phyloP scores from a whole-genome alignment of 1,140 invertebrate species.

The Drosophila simulans region DNA sequence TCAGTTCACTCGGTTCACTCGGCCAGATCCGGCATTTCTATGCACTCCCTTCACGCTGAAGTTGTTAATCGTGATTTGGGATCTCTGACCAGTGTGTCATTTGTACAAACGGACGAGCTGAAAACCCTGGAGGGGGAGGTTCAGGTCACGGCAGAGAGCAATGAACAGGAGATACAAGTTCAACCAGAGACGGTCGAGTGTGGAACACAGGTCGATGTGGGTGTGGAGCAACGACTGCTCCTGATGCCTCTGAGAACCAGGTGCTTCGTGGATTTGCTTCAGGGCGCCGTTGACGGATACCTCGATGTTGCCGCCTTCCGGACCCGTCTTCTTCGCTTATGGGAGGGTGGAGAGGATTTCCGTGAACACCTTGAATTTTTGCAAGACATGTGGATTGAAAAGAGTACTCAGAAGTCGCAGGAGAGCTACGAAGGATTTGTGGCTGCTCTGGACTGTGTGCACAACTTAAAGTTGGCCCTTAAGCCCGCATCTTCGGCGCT shows the following conservation, averaged over 20 bases:
- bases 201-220: slow-evolving; percentile 51
- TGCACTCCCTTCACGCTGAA: slow-evolving; percentile 24
- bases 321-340: slow-evolving; percentile 45
- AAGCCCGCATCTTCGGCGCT: slow-evolving; percentile 52
- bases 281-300: slow-evolving; percentile 9
- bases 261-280: slow-evolving; percentile 45
- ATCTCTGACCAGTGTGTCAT: slow-evolving; percentile 2
- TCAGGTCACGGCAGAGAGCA: slow-evolving; percentile 11
- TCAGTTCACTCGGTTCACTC: slow-evolving; percentile 43
- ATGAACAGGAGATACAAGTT: slow-evolving; percentile 33
- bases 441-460: slow-evolving; percentile 56
- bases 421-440: slow-evolving; percentile 71
- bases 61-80: slow-evolving; percentile 22
- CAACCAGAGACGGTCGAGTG: slow-evolving; percentile 29
- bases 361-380: slow-evolving; percentile 60
- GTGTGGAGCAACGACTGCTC: slow-evolving; percentile 54
- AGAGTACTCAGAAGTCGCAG: not conserved
- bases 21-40: slow-evolving; percentile 1
- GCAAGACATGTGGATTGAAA: slow-evolving; percentile 56
- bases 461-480: slow-evolving; percentile 48
- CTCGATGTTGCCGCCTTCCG: slow-evolving; percentile 39
- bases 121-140: slow-evolving; percentile 2
- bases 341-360: slow-evolving; percentile 63
- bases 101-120: slow-evolving; percentile 41
- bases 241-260: slow-evolving; percentile 55